These are phyloP conservation scores for Oconnorella tubifera DNA, from an alignment of 2,888 invertebrate species.

Conservation along the genomic window DNA sequence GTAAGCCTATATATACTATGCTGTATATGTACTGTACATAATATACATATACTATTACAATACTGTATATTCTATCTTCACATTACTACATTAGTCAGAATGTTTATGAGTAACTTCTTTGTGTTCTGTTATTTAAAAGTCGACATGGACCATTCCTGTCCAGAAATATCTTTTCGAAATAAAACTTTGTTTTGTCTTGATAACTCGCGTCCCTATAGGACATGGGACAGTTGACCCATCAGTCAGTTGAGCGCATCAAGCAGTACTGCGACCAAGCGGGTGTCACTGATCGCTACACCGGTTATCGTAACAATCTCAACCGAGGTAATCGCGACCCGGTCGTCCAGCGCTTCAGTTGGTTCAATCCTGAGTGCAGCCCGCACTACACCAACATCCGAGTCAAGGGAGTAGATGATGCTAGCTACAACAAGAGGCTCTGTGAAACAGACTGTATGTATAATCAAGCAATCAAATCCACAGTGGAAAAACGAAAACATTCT, in stretches of 20 bases:
- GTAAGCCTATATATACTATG: too few relatives aligned
- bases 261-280: constrained; percentile 55
- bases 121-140: not conserved
- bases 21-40: too few relatives aligned
- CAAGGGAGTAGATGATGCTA: constrained; percentile 3
- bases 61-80: too few relatives aligned
- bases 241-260: constrained; percentile 47
- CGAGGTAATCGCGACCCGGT: constrained; percentile 32
- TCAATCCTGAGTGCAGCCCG: constrained; percentile 13
- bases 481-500: too few relatives aligned
- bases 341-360: constrained; percentile 21
- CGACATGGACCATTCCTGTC: not conserved
- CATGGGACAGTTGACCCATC: constrained; percentile 42
- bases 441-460: constrained; percentile 7
- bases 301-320: constrained; percentile 53
- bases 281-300: constrained; percentile 54
- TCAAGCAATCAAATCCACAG: too few relatives aligned
- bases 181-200: constrained; percentile 8
- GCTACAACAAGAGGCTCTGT: constrained; percentile 9
- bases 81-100: too few relatives aligned
- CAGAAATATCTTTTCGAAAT: not conserved
- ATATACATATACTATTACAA: too few relatives aligned
- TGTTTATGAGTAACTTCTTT: too few relatives aligned
- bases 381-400: constrained; percentile 10
- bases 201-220: constrained; percentile 32